Conservation (phyloP, 1,140 invertebrate species). For the Drosophila oshimai region DNA sequence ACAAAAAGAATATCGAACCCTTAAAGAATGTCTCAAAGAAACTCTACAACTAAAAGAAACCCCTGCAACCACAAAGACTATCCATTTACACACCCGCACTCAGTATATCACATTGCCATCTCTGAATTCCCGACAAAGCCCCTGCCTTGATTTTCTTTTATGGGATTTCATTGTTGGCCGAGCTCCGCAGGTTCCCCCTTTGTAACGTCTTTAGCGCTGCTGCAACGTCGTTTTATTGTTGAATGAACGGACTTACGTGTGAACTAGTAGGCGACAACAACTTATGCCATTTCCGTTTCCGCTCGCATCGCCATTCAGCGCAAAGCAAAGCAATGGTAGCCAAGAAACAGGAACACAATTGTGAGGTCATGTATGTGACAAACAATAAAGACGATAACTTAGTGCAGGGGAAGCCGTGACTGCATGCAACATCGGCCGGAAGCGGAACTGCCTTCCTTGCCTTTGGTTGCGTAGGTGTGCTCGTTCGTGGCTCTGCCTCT, state of each 20-base stretch:
- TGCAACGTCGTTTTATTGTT: constrained; percentile 65
- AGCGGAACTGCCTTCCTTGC: constrained; percentile 50
- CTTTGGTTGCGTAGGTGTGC: constrained; percentile 6
- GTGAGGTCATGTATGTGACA: constrained; percentile 80
- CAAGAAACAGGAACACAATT: constrained; percentile 66
- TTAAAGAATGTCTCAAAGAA: neutral
- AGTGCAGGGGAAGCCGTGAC: constrained; percentile 32
- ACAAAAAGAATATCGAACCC: neutral
- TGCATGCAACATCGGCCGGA: constrained; percentile 41
- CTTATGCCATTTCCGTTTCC: constrained; percentile 80
- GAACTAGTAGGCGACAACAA: constrained; percentile 79
- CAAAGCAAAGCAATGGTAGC: constrained; percentile 14
- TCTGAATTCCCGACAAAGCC: constrained; percentile 13
- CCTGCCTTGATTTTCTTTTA: constrained; percentile 45
- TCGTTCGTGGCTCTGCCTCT: constrained; percentile 11
- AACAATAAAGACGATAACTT: constrained; percentile 81
- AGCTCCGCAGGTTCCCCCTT: constrained; percentile 1
- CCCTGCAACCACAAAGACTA: neutral
- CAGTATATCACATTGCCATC: constrained; percentile 26
- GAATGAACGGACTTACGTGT: constrained; percentile 77
- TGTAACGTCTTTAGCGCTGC: constrained; percentile 22
- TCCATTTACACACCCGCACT: neutral
- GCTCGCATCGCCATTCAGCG: constrained; percentile 50
- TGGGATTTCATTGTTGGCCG: constrained; percentile 51
- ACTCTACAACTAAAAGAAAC: neutral